Evolutionary conservation across 2,797 vertebrate genomes (phyloP).

Genomic region (Chlorospingus flavigularis): DNA sequence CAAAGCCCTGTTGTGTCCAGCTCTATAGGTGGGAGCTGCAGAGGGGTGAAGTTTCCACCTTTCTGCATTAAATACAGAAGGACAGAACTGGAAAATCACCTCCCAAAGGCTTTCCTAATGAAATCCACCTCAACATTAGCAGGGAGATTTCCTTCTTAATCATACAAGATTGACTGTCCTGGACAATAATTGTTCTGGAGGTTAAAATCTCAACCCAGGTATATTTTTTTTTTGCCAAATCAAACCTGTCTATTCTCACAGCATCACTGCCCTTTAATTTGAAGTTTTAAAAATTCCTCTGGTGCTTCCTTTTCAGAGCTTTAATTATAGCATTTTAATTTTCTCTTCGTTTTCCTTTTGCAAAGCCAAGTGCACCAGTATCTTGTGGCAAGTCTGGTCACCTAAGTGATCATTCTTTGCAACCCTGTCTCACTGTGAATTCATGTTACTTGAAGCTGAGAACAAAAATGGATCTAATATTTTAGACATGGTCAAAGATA

Average conservation of each 20-base stretch:
- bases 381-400: not conserved
- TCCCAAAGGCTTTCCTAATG: not conserved
- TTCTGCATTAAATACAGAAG: not conserved
- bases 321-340: not conserved
- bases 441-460: not conserved
- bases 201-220: not conserved
- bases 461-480: not conserved
- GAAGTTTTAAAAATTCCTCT: not conserved
- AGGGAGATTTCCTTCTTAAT: not conserved
- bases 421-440: not conserved
- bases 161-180: not conserved
- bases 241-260: not conserved
- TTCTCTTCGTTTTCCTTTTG: not conserved
- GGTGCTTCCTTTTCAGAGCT: not conserved
- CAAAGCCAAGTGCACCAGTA: not conserved
- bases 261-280: not conserved
- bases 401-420: not conserved
- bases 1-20: not conserved
- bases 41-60: not conserved
- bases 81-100: not conserved
- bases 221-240: not conserved
- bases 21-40: not conserved
- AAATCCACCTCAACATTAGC: not conserved
- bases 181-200: not conserved
- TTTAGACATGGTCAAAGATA: not conserved